phyloP scores from a whole-genome alignment of 2,888 invertebrate genomes.

The Cantharis nigra region DNA sequence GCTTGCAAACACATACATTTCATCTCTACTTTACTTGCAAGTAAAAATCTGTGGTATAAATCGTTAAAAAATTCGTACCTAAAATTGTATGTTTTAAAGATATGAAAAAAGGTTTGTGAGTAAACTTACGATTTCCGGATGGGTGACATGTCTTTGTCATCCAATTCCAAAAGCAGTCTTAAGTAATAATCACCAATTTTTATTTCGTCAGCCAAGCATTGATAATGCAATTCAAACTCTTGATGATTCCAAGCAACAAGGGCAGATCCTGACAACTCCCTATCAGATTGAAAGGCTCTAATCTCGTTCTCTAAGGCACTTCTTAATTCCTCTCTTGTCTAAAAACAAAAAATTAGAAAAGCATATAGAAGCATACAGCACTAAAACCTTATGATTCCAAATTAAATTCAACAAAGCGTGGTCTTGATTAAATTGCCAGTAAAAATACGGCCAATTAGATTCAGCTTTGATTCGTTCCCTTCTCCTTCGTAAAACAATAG shows the following conservation, averaged over 20 bases:
- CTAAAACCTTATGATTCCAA: constrained; percentile 92
- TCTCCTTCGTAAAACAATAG: constrained; percentile 88
- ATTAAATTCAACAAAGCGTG: constrained; percentile 95
- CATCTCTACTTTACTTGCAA: constrained; percentile 91
- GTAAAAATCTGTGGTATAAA: constrained; percentile 94
- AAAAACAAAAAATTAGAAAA: not conserved
- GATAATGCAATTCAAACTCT: constrained; percentile 94
- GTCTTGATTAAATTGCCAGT: constrained; percentile 92
- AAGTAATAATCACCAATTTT: constrained; percentile 98
- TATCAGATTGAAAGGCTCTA: constrained; percentile 85
- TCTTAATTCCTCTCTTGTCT: constrained; percentile 92
- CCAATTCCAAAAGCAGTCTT: constrained; percentile 89
- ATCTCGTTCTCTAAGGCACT: constrained; percentile 92
- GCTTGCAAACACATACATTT: constrained; percentile 98
- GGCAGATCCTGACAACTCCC: constrained; percentile 80
- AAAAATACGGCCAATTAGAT: constrained; percentile 92
- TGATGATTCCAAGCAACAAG: constrained; percentile 97
- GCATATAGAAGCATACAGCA: not conserved
- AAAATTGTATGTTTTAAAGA: constrained; percentile 40
- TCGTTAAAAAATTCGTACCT: constrained; percentile 98
- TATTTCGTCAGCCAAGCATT: constrained; percentile 93
- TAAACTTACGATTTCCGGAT: constrained; percentile 86
- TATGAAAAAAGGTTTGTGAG: not conserved
- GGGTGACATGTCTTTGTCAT: constrained; percentile 80
- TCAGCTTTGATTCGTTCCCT: constrained; percentile 85